Evolutionary conservation across 2,888 invertebrate species (phyloP).

Genomic region (Meganola albula): DNA sequence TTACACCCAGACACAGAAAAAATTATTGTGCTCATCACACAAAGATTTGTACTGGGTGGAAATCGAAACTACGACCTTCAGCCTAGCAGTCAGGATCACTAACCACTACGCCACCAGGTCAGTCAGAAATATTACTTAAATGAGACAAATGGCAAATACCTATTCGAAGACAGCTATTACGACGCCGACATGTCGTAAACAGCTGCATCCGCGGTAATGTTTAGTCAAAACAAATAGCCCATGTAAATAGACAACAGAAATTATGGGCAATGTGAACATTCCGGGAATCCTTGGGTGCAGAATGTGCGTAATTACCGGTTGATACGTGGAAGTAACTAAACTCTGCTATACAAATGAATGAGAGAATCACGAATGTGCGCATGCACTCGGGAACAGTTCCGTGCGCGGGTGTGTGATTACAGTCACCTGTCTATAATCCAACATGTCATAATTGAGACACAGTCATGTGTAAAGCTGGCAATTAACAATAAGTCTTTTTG

Average conservation of each 20-base stretch:
- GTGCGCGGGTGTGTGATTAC: slow-evolving; percentile 42
- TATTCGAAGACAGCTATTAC: slow-evolving; percentile 39
- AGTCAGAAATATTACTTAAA: no score
- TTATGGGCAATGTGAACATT: slow-evolving; percentile 30
- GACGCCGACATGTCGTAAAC: slow-evolving; percentile 38
- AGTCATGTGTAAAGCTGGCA: slow-evolving; percentile 50
- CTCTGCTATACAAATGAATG: slow-evolving; percentile 30
- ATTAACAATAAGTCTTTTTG: slow-evolving; percentile 57
- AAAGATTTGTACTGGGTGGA: no score
- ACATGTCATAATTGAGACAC: slow-evolving; percentile 52
- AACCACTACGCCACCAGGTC: no score
- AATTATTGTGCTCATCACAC: no score
- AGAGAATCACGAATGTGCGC: slow-evolving; percentile 37
- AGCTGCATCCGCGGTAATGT: slow-evolving; percentile 29
- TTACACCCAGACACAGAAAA: no score
- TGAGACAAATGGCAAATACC: no score
- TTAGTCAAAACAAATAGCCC: slow-evolving; percentile 35
- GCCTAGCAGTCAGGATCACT: no score
- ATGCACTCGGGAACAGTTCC: slow-evolving; percentile 27
- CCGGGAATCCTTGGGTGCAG: slow-evolving; percentile 37
- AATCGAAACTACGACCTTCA: no score
- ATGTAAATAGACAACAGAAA: slow-evolving; percentile 38
- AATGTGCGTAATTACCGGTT: slow-evolving; percentile 44
- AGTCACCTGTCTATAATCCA: slow-evolving; percentile 48
- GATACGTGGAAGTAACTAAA: slow-evolving; percentile 38